These are phyloP conservation scores for Megalonaias nervosa DNA, from an alignment of 1,140 invertebrate species.

Conservation along the genomic window DNA sequence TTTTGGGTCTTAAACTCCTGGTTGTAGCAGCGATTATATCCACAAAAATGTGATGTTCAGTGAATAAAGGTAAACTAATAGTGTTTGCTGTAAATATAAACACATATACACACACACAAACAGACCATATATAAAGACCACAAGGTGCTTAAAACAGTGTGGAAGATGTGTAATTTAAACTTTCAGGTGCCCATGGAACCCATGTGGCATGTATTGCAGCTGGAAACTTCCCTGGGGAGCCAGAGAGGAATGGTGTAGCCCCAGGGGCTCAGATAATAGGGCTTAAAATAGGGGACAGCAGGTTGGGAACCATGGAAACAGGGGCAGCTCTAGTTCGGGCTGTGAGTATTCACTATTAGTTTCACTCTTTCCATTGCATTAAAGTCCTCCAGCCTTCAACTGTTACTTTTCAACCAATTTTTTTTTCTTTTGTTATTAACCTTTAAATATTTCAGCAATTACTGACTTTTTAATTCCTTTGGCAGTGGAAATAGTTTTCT, in stretches of 20 bases:
- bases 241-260: conserved; percentile 94
- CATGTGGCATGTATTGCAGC: conserved; percentile 97
- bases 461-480: too few relatives aligned
- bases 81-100: too few relatives aligned
- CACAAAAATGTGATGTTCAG: too few relatives aligned
- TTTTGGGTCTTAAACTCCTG: too few relatives aligned
- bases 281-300: conserved; percentile 90
- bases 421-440: too few relatives aligned
- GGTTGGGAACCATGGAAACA: conserved; percentile 96
- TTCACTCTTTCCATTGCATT: background rate
- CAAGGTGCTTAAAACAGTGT: background rate
- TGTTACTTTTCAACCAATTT: background rate
- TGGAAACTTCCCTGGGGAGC: conserved; percentile 90
- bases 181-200: conserved; percentile 92
- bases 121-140: too few relatives aligned
- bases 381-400: background rate
- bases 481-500: too few relatives aligned
- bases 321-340: conserved; percentile 92
- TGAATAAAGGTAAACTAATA: too few relatives aligned
- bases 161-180: conserved; percentile 7
- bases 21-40: too few relatives aligned
- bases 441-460: too few relatives aligned
- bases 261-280: conserved; percentile 97
- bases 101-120: too few relatives aligned
- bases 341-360: conserved; percentile 75